These are phyloP conservation scores for Anisognathus igniventris DNA, from an alignment of 2,797 vertebrate species.

Conservation along the genomic window DNA sequence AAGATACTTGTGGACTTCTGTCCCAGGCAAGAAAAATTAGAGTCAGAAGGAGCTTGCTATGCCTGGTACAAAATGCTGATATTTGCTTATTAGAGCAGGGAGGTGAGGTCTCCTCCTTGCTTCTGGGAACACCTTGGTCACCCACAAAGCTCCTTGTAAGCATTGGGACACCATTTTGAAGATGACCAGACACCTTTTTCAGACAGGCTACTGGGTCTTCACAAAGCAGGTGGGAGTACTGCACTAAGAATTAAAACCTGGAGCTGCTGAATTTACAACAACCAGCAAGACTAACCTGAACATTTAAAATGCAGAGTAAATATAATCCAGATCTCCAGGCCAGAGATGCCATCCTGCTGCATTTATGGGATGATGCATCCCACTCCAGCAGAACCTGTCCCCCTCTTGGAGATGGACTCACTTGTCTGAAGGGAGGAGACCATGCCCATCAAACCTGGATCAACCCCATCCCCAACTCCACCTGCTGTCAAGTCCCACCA, in stretches of 20 bases:
- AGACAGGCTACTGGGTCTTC: background rate
- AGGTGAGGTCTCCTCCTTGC: background rate
- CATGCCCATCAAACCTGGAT: background rate
- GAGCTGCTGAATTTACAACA: background rate
- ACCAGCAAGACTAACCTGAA: background rate
- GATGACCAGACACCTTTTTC: background rate
- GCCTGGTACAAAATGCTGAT: background rate
- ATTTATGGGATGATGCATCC: background rate
- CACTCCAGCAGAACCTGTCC: background rate
- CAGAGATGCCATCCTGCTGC: background rate
- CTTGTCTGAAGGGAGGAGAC: background rate
- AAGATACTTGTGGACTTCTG: background rate
- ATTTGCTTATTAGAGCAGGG: background rate
- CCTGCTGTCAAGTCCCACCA: background rate
- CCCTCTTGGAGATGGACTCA: background rate
- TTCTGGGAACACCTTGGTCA: background rate
- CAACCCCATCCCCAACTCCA: background rate
- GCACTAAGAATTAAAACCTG: background rate
- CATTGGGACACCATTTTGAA: background rate
- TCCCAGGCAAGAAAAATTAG: background rate
- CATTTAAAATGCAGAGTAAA: background rate
- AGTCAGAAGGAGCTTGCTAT: background rate
- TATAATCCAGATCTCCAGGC: background rate
- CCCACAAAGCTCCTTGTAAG: background rate
- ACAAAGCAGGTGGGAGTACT: background rate